phyloP scores from a whole-genome alignment of 2,888 invertebrate genomes.

The Nebria salina region DNA sequence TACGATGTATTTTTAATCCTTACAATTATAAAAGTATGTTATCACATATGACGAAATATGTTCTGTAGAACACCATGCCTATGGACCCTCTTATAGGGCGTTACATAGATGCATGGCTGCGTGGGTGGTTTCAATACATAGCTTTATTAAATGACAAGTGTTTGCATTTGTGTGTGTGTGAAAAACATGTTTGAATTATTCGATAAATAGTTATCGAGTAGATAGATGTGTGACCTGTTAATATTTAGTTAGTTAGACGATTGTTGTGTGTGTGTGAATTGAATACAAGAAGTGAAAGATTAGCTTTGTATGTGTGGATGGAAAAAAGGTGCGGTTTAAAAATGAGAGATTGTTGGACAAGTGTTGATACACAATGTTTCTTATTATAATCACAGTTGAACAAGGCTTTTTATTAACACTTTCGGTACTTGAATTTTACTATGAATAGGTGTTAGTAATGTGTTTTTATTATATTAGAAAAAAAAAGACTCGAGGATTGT shows the following conservation, averaged over 20 bases:
- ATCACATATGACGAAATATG: slow-evolving; percentile 13
- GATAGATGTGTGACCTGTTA: not conserved
- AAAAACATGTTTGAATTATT: slow-evolving; percentile 8
- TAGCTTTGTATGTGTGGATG: slow-evolving; percentile 9
- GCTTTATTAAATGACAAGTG: slow-evolving; percentile 19
- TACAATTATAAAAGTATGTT: slow-evolving; percentile 13
- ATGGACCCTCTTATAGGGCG: not conserved
- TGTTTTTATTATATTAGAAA: not conserved
- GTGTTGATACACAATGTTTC: slow-evolving; percentile 1
- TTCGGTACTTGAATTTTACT: not conserved
- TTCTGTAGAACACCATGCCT: not conserved
- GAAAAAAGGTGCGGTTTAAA: not conserved
- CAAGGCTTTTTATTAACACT: slow-evolving; percentile 1
- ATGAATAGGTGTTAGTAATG: not conserved
- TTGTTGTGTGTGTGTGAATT: slow-evolving; percentile 9
- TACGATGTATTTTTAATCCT: slow-evolving; percentile 9
- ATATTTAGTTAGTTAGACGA: slow-evolving; percentile 8
- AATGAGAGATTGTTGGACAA: not conserved
- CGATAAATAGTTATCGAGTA: slow-evolving; percentile 2
- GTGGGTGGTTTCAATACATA: slow-evolving; percentile 10
- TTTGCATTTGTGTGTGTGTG: not conserved
- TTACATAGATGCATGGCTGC: not conserved
- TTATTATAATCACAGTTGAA: not conserved
- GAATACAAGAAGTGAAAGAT: not conserved
- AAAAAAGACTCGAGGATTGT: not conserved